Conservation (phyloP, 2,888 invertebrate genomes). For the Scaptomyza polygonia region DNA sequence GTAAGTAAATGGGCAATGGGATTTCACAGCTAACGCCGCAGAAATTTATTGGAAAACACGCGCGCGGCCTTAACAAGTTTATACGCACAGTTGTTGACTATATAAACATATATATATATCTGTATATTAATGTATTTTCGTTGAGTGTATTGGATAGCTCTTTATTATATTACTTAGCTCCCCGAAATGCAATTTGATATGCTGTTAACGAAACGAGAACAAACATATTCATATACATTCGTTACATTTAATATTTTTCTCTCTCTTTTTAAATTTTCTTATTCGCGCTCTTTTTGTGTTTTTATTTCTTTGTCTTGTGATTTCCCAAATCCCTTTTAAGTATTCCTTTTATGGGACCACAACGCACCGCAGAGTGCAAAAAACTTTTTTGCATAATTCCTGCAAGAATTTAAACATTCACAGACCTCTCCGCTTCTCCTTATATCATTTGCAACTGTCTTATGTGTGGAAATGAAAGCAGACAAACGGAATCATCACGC, state of each 20-base stretch:
- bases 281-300: neutral
- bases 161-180: conserved; percentile 53
- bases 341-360: conserved; percentile 74
- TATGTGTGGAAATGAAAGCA: conserved; percentile 9
- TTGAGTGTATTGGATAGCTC: conserved; percentile 17
- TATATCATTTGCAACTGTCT: conserved; percentile 19
- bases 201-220: too few species aligned
- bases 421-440: conserved; percentile 19
- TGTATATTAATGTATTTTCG: too few species aligned
- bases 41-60: conserved; percentile 68
- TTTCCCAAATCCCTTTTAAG: conserved; percentile 77
- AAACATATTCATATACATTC: too few species aligned
- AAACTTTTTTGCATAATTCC: conserved; percentile 76
- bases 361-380: conserved; percentile 59
- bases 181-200: conserved; percentile 55
- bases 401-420: conserved; percentile 55
- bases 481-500: conserved; percentile 22
- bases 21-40: conserved; percentile 71
- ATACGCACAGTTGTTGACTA: conserved; percentile 35
- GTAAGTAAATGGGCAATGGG: conserved; percentile 74
- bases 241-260: too few species aligned
- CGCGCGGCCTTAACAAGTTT: conserved; percentile 54
- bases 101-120: conserved; percentile 7
- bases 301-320: conserved; percentile 45
- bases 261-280: too few species aligned